Percentiles rank a stretch among this genome's conserved stretches.
These are phyloP conservation scores for Aphidius gifuensis DNA, from an alignment of 1,140 invertebrate species.

Conservation along the genomic window DNA sequence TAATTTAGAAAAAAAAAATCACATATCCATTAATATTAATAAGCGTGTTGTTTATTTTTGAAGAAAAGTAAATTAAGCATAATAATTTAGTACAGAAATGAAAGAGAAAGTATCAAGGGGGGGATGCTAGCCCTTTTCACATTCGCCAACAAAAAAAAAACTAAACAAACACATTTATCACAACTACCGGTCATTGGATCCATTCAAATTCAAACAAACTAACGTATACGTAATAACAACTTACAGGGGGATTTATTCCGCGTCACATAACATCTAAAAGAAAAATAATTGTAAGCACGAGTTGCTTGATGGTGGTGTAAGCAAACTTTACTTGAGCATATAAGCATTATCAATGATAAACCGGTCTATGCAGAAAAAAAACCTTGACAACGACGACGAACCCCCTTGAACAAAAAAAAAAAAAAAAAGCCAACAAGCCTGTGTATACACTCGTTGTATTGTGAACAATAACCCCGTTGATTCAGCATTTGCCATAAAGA, in stretches of 20 bases:
- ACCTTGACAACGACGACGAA: too few relatives aligned
- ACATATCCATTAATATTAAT: too few relatives aligned
- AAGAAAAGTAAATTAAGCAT: too few relatives aligned
- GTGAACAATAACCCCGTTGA: constrained; percentile 28
- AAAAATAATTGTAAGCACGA: too few relatives aligned
- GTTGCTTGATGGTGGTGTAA: not conserved
- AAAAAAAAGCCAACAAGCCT: constrained; percentile 4
- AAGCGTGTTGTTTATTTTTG: too few relatives aligned
- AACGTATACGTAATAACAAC: not conserved
- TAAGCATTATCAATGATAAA: constrained; percentile 13
- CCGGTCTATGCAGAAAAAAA: not conserved
- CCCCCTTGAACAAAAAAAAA: not conserved
- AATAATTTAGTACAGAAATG: too few relatives aligned
- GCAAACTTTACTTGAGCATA: not conserved
- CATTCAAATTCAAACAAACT: too few relatives aligned
- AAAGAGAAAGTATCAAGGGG: too few relatives aligned
- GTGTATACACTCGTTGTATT: constrained; percentile 3
- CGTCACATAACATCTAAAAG: constrained; percentile 4
- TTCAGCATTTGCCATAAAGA: constrained; percentile 25
- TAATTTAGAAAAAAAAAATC: too few relatives aligned
- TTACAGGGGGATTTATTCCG: constrained; percentile 8
- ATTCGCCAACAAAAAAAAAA: too few relatives aligned
- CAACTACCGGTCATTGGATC: constrained; percentile 3
- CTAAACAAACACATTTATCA: not conserved
- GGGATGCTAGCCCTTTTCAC: too few relatives aligned